phyloP scores from a whole-genome alignment of 2,888 invertebrate species.

The Leptinotarsa tumamoca region DNA sequence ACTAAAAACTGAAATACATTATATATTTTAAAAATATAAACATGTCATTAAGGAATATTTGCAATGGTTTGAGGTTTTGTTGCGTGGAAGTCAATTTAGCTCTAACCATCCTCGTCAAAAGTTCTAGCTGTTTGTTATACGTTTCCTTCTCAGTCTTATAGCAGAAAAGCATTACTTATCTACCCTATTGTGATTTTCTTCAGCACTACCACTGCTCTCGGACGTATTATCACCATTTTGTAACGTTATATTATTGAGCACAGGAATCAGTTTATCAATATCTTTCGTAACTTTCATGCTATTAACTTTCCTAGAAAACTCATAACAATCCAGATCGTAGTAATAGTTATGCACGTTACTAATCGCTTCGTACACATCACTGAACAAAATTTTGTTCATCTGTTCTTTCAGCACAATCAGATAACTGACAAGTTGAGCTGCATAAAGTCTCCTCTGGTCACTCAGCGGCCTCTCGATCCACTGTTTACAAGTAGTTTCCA shows the following conservation, averaged over 20 bases:
- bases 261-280: conserved; percentile 46
- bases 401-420: conserved; percentile 47
- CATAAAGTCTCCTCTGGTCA: conserved; percentile 45
- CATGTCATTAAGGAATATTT: too few relatives aligned
- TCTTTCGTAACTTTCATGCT: conserved; percentile 41
- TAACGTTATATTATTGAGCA: conserved; percentile 13
- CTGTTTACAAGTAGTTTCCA: conserved; percentile 39
- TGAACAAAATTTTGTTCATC: conserved; percentile 46
- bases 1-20: too few relatives aligned
- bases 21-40: too few relatives aligned
- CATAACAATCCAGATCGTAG: conserved; percentile 44
- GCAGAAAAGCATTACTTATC: too few relatives aligned
- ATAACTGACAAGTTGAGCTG: conserved; percentile 49
- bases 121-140: too few relatives aligned
- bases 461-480: conserved; percentile 49
- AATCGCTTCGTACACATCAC: conserved; percentile 46
- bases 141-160: too few relatives aligned
- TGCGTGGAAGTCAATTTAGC: too few relatives aligned
- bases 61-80: too few relatives aligned
- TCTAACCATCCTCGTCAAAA: too few relatives aligned
- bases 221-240: not conserved
- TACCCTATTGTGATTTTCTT: too few relatives aligned
- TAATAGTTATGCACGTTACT: conserved; percentile 46
- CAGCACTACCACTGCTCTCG: not conserved
- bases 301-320: conserved; percentile 43